Evolutionary conservation across 2,113 vertebrate genomes (phyloP).

Genomic region (Ptilorrhoa leucosticta): DNA sequence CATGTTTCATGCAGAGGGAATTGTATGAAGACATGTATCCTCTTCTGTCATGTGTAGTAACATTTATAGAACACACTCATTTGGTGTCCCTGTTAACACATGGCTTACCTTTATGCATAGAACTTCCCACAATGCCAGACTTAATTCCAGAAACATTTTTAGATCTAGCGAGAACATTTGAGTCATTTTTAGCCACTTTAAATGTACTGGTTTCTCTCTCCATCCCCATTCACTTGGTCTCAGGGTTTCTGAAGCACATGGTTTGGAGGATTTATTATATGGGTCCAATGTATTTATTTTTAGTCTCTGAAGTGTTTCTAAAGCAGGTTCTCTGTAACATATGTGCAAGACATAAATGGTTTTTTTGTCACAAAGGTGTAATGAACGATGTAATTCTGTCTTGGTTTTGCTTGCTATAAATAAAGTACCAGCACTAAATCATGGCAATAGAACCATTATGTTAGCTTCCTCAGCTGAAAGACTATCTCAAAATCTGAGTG

Average conservation of each 20-base stretch:
- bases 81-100: background rate
- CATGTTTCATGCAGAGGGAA: background rate
- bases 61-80: background rate
- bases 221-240: background rate
- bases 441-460: background rate
- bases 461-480: background rate
- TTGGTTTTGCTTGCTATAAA: slow-evolving; percentile 26
- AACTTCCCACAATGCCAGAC: background rate
- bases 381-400: background rate
- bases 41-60: background rate
- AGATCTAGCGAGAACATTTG: background rate
- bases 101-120: background rate
- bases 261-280: background rate
- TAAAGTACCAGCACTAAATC: background rate
- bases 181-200: background rate
- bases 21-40: background rate
- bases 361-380: background rate
- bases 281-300: background rate
- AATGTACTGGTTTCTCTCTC: background rate
- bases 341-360: slow-evolving; percentile 20
- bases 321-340: slow-evolving; percentile 21
- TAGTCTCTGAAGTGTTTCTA: slow-evolving; percentile 14
- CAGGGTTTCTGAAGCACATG: background rate
- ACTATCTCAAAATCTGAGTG: background rate
- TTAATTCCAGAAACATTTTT: background rate